Conservation (phyloP, 1,140 invertebrate species). For the Megalonaias nervosa region DNA sequence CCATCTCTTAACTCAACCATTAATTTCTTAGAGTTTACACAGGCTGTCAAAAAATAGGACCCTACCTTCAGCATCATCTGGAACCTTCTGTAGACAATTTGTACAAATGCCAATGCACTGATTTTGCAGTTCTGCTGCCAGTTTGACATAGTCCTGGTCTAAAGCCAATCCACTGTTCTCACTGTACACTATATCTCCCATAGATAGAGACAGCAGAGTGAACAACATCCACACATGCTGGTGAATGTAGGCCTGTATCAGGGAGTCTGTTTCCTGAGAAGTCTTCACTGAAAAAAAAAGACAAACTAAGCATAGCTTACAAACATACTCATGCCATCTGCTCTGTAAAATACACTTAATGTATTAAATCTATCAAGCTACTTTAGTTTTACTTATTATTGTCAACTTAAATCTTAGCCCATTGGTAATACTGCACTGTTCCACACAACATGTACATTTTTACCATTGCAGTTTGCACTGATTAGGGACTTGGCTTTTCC, state of each 20-base stretch:
- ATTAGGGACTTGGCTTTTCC: too few species aligned
- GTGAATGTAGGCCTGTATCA: slow-evolving; percentile 68
- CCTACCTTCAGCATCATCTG: slow-evolving; percentile 62
- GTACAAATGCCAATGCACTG: slow-evolving; percentile 60
- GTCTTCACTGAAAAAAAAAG: slow-evolving; percentile 57
- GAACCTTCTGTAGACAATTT: slow-evolving; percentile 62
- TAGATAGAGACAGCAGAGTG: slow-evolving; percentile 59
- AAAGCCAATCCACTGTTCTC: slow-evolving; percentile 21
- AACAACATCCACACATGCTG: slow-evolving; percentile 70
- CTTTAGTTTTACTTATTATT: too few species aligned
- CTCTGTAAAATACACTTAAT: background rate
- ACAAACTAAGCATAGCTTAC: background rate
- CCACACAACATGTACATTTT: too few species aligned
- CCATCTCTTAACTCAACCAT: too few species aligned
- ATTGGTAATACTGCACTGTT: too few species aligned
- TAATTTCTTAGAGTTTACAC: background rate
- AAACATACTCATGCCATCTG: background rate
- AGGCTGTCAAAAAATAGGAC: background rate
- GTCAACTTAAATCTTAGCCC: too few species aligned
- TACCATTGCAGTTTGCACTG: too few species aligned
- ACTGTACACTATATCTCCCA: slow-evolving; percentile 58
- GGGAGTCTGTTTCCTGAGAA: slow-evolving; percentile 56
- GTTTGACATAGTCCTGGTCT: slow-evolving; percentile 53
- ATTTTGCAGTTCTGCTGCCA: slow-evolving; percentile 62
- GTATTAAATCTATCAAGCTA: too few species aligned